Conservation (phyloP, 2,888 invertebrate genomes). For the Cantharis flavilabris region DNA sequence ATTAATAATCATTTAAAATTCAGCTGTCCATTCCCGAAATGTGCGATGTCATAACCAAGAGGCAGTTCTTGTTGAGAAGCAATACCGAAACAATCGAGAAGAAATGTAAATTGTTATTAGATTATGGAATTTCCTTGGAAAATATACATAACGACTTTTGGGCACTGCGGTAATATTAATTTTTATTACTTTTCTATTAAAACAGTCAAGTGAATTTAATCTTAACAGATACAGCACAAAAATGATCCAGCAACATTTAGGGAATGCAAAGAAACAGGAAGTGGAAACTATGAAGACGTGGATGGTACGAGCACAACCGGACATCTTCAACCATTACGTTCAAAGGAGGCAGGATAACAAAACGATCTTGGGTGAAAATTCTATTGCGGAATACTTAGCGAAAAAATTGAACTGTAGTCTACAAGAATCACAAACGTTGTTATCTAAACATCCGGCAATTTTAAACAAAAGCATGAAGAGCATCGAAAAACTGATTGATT, state of each 20-base stretch:
- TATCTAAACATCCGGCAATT: conserved; percentile 51
- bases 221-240: conserved; percentile 43
- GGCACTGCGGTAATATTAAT: conserved; percentile 44
- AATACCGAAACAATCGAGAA: conserved; percentile 28
- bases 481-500: conserved; percentile 55
- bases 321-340: conserved; percentile 52
- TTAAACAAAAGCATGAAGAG: conserved; percentile 53
- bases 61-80: conserved; percentile 33
- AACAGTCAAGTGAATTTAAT: background rate
- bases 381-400: conserved; percentile 53
- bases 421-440: conserved; percentile 45
- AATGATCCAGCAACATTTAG: conserved; percentile 46
- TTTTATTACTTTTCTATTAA: background rate
- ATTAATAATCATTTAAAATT: no score
- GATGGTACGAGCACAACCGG: conserved; percentile 54
- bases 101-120: conserved; percentile 29
- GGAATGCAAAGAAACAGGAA: conserved; percentile 46
- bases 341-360: conserved; percentile 49
- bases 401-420: conserved; percentile 50
- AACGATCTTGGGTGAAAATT: conserved; percentile 50
- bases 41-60: conserved; percentile 34
- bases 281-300: conserved; percentile 54
- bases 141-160: conserved; percentile 55
- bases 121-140: conserved; percentile 43
- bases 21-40: conserved; percentile 37